phyloP scores from a whole-genome alignment of 2,797 vertebrate species.

The Emys orbicularis region DNA sequence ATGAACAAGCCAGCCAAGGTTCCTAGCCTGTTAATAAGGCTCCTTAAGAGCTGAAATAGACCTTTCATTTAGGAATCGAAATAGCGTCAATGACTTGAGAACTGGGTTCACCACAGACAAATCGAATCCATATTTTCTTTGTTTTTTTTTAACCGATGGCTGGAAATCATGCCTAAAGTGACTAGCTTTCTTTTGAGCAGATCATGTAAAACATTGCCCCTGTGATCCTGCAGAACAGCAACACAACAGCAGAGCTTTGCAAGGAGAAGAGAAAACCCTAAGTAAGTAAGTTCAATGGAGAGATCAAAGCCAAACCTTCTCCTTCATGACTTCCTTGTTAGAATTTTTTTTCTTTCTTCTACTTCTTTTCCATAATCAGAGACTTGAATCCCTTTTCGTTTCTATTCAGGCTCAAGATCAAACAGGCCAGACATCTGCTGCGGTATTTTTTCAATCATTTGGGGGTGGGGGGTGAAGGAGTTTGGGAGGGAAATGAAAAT shows the following conservation, averaged over 20 bases:
- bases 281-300: neutral
- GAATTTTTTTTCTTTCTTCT: constrained; percentile 54
- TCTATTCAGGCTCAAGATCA: constrained; percentile 79
- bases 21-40: constrained; percentile 14
- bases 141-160: constrained; percentile 34
- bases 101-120: constrained; percentile 48
- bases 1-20: constrained; percentile 34
- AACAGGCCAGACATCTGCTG: constrained; percentile 80
- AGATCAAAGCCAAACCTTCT: constrained; percentile 81
- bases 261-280: constrained; percentile 50
- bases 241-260: neutral
- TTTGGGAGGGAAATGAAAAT: constrained; percentile 62
- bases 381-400: constrained; percentile 71
- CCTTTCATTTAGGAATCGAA: constrained; percentile 51
- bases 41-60: neutral
- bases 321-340: constrained; percentile 73
- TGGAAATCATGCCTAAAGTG: constrained; percentile 51
- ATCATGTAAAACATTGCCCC: constrained; percentile 54
- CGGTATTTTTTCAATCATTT: constrained; percentile 74
- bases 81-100: constrained; percentile 51
- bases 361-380: constrained; percentile 73
- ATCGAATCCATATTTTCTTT: constrained; percentile 59
- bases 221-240: neutral
- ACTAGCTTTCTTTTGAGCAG: constrained; percentile 55
- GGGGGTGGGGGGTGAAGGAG: constrained; percentile 27